These are phyloP conservation scores for Brachyrhaphis roseni DNA, from an alignment of 2,797 vertebrate species.

Conservation along the genomic window DNA sequence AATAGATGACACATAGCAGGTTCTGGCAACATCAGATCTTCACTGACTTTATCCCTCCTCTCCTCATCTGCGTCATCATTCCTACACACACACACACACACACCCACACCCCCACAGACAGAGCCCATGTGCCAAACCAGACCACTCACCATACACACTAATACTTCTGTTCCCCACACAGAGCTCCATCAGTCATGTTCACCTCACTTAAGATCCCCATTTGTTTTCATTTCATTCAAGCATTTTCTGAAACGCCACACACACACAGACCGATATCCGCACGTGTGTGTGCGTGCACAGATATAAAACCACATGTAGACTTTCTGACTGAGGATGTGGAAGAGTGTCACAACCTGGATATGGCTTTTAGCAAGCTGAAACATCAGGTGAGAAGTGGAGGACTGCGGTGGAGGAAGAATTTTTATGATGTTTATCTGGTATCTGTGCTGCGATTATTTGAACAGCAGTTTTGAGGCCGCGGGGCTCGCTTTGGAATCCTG, in stretches of 20 bases:
- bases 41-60: slow-evolving; percentile 49
- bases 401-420: slow-evolving; percentile 6
- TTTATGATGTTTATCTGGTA: slow-evolving; percentile 64
- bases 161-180: slow-evolving; percentile 68
- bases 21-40: slow-evolving; percentile 70
- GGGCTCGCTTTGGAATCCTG: slow-evolving; percentile 64
- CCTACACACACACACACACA: slow-evolving; percentile 28
- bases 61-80: slow-evolving; percentile 58
- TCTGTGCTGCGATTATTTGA: slow-evolving; percentile 77
- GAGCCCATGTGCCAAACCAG: slow-evolving; percentile 55
- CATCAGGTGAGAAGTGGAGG: neutral
- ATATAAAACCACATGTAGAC: neutral
- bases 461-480: slow-evolving; percentile 73
- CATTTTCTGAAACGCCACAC: slow-evolving; percentile 22
- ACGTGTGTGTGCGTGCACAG: neutral
- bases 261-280: neutral
- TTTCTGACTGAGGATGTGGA: slow-evolving; percentile 3
- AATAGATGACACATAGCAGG: slow-evolving; percentile 79
- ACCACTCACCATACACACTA: slow-evolving; percentile 59
- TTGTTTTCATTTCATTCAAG: slow-evolving; percentile 62
- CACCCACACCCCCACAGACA: neutral
- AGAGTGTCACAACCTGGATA: neutral
- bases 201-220: slow-evolving; percentile 60
- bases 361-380: neutral
- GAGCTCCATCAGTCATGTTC: slow-evolving; percentile 69